A percentile compares a stretch with the other conserved stretches of the same genome.
These are phyloP conservation scores for Stenodera caucasica DNA, from an alignment of 2,888 invertebrate genomes.

Conservation along the genomic window DNA sequence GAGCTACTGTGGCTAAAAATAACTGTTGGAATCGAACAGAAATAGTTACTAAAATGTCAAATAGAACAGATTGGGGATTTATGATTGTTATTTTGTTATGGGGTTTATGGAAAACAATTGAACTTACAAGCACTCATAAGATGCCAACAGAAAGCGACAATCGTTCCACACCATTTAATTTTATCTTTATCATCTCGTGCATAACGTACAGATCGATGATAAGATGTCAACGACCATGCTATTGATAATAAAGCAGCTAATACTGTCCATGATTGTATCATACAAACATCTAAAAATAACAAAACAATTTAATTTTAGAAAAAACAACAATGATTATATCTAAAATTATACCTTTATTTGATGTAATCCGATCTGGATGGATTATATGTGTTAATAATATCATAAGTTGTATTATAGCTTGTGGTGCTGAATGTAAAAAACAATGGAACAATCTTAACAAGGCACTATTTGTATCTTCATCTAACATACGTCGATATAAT, in stretches of 20 bases:
- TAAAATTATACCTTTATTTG: slow-evolving; percentile 18
- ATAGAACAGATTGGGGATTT: too few species aligned
- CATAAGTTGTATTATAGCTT: slow-evolving; percentile 55
- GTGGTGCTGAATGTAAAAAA: slow-evolving; percentile 56
- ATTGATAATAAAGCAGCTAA: slow-evolving; percentile 61
- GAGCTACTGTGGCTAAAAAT: too few species aligned
- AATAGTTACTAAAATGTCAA: too few species aligned
- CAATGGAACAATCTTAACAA: slow-evolving; percentile 55
- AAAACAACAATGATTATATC: background rate
- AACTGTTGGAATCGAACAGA: too few species aligned
- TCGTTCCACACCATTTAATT: slow-evolving; percentile 57
- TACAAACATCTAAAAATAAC: slow-evolving; percentile 51
- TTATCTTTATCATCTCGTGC: slow-evolving; percentile 61
- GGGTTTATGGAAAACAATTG: too few species aligned
- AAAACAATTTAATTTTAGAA: slow-evolving; percentile 11
- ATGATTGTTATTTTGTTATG: too few species aligned
- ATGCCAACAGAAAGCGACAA: slow-evolving; percentile 63
- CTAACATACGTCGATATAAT: slow-evolving; percentile 54
- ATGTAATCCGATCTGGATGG: slow-evolving; percentile 37
- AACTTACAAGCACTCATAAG: slow-evolving; percentile 60
- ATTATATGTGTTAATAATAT: slow-evolving; percentile 49
- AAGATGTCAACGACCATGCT: slow-evolving; percentile 64
- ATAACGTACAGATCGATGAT: slow-evolving; percentile 62
- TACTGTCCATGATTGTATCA: slow-evolving; percentile 58
- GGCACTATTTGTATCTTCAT: slow-evolving; percentile 57